Base-by-base conservation (phyloP, 2,797 vertebrate genomes). In the Thripadectes ignobilis region DNA sequence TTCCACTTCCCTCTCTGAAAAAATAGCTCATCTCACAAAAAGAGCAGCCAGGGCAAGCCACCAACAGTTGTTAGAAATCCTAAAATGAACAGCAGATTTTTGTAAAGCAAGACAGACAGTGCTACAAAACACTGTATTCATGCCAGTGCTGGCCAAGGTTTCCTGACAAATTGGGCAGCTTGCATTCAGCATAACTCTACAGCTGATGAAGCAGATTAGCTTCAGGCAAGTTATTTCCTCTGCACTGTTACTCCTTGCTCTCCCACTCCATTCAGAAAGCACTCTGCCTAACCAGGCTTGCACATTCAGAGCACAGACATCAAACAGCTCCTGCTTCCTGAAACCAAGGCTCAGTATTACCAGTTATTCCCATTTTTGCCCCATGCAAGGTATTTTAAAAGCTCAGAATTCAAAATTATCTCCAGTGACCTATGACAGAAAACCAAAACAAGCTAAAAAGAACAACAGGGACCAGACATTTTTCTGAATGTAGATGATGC, bases 141-240 rank as follows among this genome's bases (percentile, higher is more conserved):
- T 86, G 91, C 94, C 94, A 97, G 92, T 5, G 59, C 73, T 93
- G 91, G 95, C 94, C 94, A 95, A 88, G 94, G 89, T 91, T 96
- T 94, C 85, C 52, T 66, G 94, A 91, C 91, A 96, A 96, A 96
- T 73, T 49, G 79, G 88, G 91, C 92, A 96, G 95, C 93, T 82
- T 94, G 85, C 77, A 75, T 78, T 81, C 89, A 90, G 73, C 94
- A 63, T 85, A 75, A 91, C 61, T 85, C 72, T 27, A 84, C 58
- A 91, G 82, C 51, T 89, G 92, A 91, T 73, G 76, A 89, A 88
- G 87, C 73, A 86, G 80, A 96, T 82, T 82, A 90, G 95, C 95
- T 92, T 45, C 91, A 93, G 92, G 91, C 95, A 81, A 89, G 66
- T 66, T 7, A 69, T 69, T 86, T 92, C 74, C 79, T 80, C 73